A percentile compares a stretch with the other conserved stretches of the same genome.
These are phyloP conservation scores for Colossoma macropomum DNA, from an alignment of 2,113 vertebrate genomes.

Conservation along the genomic window DNA sequence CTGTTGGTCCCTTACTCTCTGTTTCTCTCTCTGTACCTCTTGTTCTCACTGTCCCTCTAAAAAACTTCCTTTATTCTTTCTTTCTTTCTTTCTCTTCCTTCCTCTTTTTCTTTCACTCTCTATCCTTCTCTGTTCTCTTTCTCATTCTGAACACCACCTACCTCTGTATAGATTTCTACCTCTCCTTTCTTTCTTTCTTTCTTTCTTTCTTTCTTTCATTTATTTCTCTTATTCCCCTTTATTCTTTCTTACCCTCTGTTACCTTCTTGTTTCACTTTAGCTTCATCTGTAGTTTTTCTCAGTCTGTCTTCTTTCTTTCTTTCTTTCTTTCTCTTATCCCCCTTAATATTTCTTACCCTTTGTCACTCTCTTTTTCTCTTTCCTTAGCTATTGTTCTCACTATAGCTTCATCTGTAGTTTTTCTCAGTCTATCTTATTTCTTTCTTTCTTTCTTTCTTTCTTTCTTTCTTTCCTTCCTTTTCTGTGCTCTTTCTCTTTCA, in stretches of 20 bases:
- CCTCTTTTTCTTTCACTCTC: not conserved
- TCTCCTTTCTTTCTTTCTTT: slow-evolving; percentile 21
- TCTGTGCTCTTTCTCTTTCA: not conserved
- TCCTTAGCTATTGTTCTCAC: too few relatives aligned
- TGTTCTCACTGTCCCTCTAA: not conserved
- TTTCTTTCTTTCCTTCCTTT: too few relatives aligned
- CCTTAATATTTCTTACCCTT: slow-evolving; percentile 28
- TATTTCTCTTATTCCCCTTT: not conserved
- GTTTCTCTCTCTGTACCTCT: not conserved
- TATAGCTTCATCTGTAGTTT: too few relatives aligned
- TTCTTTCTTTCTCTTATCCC: not conserved
- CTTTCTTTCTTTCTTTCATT: too few relatives aligned
- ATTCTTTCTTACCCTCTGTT: slow-evolving; percentile 33
- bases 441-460: too few relatives aligned
- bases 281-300: too few relatives aligned
- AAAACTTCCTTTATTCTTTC: not conserved
- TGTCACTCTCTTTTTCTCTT: not conserved
- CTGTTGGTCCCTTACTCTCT: slow-evolving; percentile 40
- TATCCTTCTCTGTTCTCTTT: slow-evolving; percentile 13
- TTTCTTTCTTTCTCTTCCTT: not conserved
- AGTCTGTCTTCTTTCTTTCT: too few relatives aligned
- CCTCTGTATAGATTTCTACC: not conserved
- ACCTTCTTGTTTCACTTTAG: not conserved
- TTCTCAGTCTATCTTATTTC: too few relatives aligned
- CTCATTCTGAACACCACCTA: slow-evolving; percentile 63